phyloP scores from a whole-genome alignment of 2,888 invertebrate genomes.

The Aspidiotus destructor region DNA sequence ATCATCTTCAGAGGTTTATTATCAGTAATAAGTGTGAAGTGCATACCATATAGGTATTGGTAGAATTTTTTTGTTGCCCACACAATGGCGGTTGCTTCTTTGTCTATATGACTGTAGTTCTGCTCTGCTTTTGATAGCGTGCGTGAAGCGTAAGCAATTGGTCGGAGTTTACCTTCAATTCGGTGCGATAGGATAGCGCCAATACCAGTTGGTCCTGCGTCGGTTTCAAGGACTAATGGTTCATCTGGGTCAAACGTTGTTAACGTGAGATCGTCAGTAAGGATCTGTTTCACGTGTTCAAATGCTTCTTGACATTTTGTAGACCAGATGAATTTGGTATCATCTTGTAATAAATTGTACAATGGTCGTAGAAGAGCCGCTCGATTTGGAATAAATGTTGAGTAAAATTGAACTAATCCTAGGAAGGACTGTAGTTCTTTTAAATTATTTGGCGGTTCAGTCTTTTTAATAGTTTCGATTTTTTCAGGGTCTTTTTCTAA shows the following conservation, averaged over 20 bases:
- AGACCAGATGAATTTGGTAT: slow-evolving; percentile 3
- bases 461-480: no score
- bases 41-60: slow-evolving; percentile 9
- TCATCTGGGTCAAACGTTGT: slow-evolving; percentile 34
- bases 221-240: slow-evolving; percentile 33
- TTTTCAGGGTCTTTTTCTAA: no score
- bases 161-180: slow-evolving; percentile 24
- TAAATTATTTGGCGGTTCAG: no score
- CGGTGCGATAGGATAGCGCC: slow-evolving; percentile 34
- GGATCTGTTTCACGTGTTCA: slow-evolving; percentile 35
- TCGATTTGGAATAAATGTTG: no score
- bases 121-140: slow-evolving; percentile 27
- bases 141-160: slow-evolving; percentile 35
- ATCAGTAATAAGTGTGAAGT: slow-evolving; percentile 9
- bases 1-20: no score
- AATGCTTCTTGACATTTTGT: slow-evolving; percentile 35
- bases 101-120: slow-evolving; percentile 35
- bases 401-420: no score
- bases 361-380: not conserved
- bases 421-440: no score
- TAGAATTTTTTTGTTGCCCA: slow-evolving; percentile 21
- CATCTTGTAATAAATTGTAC: not conserved
- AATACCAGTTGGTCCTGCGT: slow-evolving; percentile 35
- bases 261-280: slow-evolving; percentile 36
- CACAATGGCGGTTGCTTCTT: slow-evolving; percentile 35